phyloP scores from a whole-genome alignment of 2,113 vertebrate species.

The Calidris pugnax region DNA sequence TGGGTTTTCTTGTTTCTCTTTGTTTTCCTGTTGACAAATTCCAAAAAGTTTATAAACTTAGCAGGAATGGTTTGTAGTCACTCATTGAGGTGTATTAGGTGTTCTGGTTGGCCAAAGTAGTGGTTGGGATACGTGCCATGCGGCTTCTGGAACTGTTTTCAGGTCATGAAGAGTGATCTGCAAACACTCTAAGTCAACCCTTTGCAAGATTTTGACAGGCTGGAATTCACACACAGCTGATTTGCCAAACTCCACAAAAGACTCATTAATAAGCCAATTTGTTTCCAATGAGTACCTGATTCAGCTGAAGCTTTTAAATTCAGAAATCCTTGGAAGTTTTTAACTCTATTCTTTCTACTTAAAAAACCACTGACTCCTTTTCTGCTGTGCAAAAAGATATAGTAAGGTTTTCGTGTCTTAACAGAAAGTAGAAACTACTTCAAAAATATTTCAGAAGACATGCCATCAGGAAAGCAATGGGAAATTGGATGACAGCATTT shows the following conservation, averaged over 20 bases:
- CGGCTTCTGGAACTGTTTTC: not conserved
- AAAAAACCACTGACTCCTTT: not conserved
- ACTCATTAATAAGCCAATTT: not conserved
- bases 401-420: not conserved
- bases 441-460: not conserved
- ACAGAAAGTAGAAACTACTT: not conserved
- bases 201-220: slow-evolving; percentile 3
- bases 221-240: slow-evolving; percentile 33
- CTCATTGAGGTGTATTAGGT: not conserved
- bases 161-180: slow-evolving; percentile 29
- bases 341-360: not conserved
- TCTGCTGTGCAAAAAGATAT: not conserved
- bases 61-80: not conserved
- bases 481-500: slow-evolving; percentile 13
- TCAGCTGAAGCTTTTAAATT: not conserved
- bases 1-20: not conserved
- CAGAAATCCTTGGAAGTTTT: not conserved
- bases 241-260: not conserved
- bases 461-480: not conserved
- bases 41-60: not conserved
- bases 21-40: not conserved
- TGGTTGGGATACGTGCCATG: not conserved
- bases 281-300: not conserved
- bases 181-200: slow-evolving; percentile 16
- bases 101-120: not conserved